Base-by-base conservation (phyloP, 2,888 invertebrate genomes). In the Drosophila ezoana region DNA sequence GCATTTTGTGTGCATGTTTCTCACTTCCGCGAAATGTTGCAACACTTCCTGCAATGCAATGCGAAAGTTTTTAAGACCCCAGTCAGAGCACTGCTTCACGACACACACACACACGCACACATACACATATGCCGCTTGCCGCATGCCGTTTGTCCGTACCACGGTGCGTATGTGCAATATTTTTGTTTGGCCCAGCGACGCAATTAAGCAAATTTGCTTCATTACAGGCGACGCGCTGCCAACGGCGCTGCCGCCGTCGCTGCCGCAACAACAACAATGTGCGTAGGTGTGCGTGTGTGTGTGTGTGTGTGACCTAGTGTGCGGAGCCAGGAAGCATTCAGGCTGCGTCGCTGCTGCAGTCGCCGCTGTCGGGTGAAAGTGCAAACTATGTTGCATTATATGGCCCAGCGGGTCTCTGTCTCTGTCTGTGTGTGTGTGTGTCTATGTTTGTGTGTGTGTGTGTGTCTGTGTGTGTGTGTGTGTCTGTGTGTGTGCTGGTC, bases 121-220 rank as follows among this genome's bases (percentile, higher is more conserved):
- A 28, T 2, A 28, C 28, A 28, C 41, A 23, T 41, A 47, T 54
- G 35, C 43, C 43, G 35, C 45, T 28, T 51, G 43, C 51, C 45
- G 35, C 16, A n/a, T 33, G 28, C 44, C n/a, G n/a, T 16, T 28
- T 8, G 28, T 28, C 45, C 44, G 53, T 47, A 45, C 64, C 69
- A 32, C 64, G 61, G 51, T 76, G 76, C 79, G 76, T 79, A 79
- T 76, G 76, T 79, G 79, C 59, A 76, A 76, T 76, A 76, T 76
- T 76, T 76, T 76, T 74, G 75, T 75, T 76, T 76, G 75, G 59
- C 57, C 70, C 79, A 65, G 79, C 76, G 76, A 65, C 79, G 79
- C 74, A 79, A 79, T 79, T 77, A 79, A 81, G 79, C 78, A 81
- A 79, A 79, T 79, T 79, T 79, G 81, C 79, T 79, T 79, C 74